Evolutionary conservation across 1,140 invertebrate genomes (phyloP).

Genomic region (Drosophila funebris): DNA sequence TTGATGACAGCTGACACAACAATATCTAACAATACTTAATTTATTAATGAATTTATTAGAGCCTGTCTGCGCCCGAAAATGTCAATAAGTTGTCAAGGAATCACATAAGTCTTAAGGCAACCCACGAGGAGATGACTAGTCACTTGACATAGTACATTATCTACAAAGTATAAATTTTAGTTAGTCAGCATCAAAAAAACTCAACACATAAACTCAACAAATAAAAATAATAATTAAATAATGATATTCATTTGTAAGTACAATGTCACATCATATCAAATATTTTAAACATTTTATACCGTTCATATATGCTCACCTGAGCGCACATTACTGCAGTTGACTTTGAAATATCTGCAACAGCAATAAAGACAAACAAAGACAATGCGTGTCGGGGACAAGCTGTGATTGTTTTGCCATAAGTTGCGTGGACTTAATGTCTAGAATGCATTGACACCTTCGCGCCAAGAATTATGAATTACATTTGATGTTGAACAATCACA

Average conservation of each 20-base stretch:
- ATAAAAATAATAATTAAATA: neutral
- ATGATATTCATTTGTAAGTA: neutral
- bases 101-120: neutral
- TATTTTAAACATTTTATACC: neutral
- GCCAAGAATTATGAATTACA: constrained; percentile 47
- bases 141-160: constrained; percentile 2
- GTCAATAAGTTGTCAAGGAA: neutral
- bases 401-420: constrained; percentile 23
- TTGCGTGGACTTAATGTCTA: constrained; percentile 28
- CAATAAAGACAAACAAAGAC: neutral
- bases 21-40: constrained; percentile 18
- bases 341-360: neutral
- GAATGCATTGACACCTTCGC: constrained; percentile 41
- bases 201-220: no score
- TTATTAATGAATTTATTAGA: constrained; percentile 42
- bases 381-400: constrained; percentile 15
- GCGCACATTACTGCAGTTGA: constrained; percentile 2
- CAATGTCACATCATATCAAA: neutral
- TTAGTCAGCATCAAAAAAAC: neutral
- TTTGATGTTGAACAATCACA: constrained; percentile 14
- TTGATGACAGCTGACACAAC: constrained; percentile 30
- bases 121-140: neutral
- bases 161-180: neutral
- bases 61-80: neutral
- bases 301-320: constrained; percentile 21